Base-by-base conservation (phyloP, 1,140 invertebrate genomes). In the Calycopis cecrops region DNA sequence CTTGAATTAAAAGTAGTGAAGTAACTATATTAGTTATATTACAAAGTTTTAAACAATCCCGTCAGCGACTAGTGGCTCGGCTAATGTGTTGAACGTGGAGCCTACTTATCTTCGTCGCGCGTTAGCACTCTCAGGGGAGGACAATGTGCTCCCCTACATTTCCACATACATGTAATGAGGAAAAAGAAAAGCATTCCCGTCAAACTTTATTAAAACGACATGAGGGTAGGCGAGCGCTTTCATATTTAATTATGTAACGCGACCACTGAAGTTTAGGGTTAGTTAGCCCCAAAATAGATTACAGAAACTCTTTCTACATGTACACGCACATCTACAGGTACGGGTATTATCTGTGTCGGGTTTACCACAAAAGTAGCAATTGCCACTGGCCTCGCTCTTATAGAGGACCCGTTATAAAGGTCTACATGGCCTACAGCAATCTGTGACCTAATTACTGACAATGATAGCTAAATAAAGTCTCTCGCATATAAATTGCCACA, bases 21-120 rank as follows among this genome's bases (percentile, higher is more conserved):
- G 16, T 9, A 16, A 40, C 28, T 28, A 40, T 40, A 38, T 38
- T 52, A 35, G n/a, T 52, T 52, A 49, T 52, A 49, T 34, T 10
- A 21, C 10, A 14, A 52, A 40, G 51, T 52, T 52, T 52, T 2
- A 38, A 50, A 52, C 35, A 40, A 52, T 52, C n/a, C 37, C 37
- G 21, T 28, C 6, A 28, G 21, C 37, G 17, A 37, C 28, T 57
- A 65, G 62, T 65, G 62, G 65, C 63, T 68, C 55, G 48, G 68
- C 63, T 75, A 80, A 83, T 79, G 77, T 66, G 63, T 67, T 65
- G 73, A 74, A 73, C 71, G 65, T 63, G 69, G 71, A 76, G 71
- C 71, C 71, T 75, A 68, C 67, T 65, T 72, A 65, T 62, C 62
- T 57, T 67, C 73, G 71, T 67, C 68, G 63, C 65, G 69, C 67